Conservation (phyloP, 2,888 invertebrate genomes). For the Philopedon plagiatum region DNA sequence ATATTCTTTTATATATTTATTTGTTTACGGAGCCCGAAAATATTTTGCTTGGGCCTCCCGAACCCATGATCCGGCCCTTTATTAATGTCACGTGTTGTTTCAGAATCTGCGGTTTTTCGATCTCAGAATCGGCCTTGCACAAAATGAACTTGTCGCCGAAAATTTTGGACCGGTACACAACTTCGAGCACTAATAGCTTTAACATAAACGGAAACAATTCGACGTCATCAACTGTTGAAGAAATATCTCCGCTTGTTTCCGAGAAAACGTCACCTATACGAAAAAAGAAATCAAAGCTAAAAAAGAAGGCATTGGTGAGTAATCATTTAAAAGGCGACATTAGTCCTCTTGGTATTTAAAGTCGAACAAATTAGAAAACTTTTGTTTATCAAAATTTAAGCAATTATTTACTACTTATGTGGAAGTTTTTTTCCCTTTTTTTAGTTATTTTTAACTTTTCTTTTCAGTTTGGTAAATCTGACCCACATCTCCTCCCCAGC, state of each 20-base stretch:
- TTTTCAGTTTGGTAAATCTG: conserved; percentile 60
- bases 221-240: conserved; percentile 73
- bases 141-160: conserved; percentile 72
- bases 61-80: not conserved
- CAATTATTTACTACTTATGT: no score
- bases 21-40: no score
- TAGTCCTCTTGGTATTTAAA: no score
- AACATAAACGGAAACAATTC: conserved; percentile 66
- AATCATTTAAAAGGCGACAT: no score
- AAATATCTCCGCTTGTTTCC: conserved; percentile 69
- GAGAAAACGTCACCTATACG: conserved; percentile 65
- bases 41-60: no score
- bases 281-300: conserved; percentile 63
- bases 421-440: no score
- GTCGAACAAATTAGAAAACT: no score
- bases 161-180: conserved; percentile 60
- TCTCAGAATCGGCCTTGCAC: conserved; percentile 91
- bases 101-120: conserved; percentile 71
- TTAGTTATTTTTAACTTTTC: no score
- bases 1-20: no score
- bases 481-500: conserved; percentile 54
- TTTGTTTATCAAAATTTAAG: no score
- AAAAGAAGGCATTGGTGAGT: conserved; percentile 59
- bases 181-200: conserved; percentile 60
- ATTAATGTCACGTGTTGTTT: not conserved